Percentiles rank a stretch among this genome's conserved stretches.
These are phyloP conservation scores for Bradypus variegatus DNA, from an alignment of 2,797 vertebrate genomes.

Conservation along the genomic window DNA sequence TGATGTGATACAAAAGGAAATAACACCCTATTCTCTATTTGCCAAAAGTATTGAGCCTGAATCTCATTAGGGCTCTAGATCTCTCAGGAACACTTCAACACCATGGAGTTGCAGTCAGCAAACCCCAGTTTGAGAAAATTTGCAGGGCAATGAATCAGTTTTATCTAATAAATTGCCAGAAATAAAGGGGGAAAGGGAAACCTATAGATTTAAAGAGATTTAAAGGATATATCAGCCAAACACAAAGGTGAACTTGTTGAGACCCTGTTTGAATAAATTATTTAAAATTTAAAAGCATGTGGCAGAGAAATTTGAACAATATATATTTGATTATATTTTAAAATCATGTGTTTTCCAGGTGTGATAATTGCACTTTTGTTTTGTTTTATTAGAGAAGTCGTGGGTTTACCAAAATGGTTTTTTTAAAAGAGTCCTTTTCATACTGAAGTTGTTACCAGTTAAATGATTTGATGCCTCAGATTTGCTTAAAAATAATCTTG, in stretches of 20 bases:
- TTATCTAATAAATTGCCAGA: background rate
- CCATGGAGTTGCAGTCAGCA: background rate
- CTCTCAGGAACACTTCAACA: background rate
- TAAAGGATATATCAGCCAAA: background rate
- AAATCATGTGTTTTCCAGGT: background rate
- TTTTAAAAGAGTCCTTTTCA: background rate
- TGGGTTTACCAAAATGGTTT: too few relatives aligned
- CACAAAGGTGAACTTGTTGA: background rate
- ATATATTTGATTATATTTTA: background rate
- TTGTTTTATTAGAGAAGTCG: too few relatives aligned
- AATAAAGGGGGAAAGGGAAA: background rate
- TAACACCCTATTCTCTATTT: background rate
- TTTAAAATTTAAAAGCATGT: background rate
- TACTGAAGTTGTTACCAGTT: background rate
- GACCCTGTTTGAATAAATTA: background rate
- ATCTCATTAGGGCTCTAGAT: background rate
- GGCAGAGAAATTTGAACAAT: background rate
- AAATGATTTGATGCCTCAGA: background rate
- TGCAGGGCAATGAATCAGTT: background rate
- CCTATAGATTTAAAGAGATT: background rate
- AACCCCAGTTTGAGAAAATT: background rate
- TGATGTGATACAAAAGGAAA: background rate
- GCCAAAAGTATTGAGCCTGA: background rate
- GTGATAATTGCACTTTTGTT: background rate
- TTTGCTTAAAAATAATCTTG: background rate